phyloP scores from a whole-genome alignment of 2,888 invertebrate species.

The Eurytoma californica region DNA sequence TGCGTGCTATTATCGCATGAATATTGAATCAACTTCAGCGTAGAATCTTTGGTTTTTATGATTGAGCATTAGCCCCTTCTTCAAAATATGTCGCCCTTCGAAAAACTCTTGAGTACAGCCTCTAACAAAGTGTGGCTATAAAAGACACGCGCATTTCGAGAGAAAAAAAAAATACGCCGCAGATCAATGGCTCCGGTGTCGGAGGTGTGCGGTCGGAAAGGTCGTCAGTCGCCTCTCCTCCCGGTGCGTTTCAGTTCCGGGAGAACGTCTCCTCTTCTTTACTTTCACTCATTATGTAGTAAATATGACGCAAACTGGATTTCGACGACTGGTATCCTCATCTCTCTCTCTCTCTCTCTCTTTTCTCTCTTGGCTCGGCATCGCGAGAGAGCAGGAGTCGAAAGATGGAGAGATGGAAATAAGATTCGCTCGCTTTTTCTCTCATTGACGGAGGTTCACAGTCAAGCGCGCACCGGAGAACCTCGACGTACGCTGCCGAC shows the following conservation, averaged over 20 bases:
- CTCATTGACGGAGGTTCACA: not conserved
- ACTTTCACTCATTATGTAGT: slow-evolving; percentile 71
- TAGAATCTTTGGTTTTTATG: too few species aligned
- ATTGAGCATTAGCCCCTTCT: too few species aligned
- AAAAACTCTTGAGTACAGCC: not conserved
- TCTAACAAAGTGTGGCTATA: not conserved
- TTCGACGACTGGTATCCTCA: slow-evolving; percentile 47
- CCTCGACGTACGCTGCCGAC: too few species aligned
- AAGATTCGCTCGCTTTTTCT: not conserved
- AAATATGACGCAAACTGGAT: slow-evolving; percentile 65
- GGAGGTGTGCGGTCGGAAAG: not conserved
- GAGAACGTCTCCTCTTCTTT: slow-evolving; percentile 61
- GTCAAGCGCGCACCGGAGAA: not conserved
- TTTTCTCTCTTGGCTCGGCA: not conserved
- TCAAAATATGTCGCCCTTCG: too few species aligned
- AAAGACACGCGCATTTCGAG: not conserved
- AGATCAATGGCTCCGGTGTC: not conserved
- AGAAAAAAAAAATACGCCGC: not conserved
- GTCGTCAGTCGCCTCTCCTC: slow-evolving; percentile 28
- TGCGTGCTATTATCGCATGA: too few species aligned
- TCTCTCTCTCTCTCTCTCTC: not conserved
- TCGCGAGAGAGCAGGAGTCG: not conserved
- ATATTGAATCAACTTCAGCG: too few species aligned
- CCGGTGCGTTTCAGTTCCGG: slow-evolving; percentile 63
- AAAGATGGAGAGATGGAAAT: not conserved